Base-by-base conservation (phyloP, 2,113 vertebrate genomes). In the Triplophysa siluroides region DNA sequence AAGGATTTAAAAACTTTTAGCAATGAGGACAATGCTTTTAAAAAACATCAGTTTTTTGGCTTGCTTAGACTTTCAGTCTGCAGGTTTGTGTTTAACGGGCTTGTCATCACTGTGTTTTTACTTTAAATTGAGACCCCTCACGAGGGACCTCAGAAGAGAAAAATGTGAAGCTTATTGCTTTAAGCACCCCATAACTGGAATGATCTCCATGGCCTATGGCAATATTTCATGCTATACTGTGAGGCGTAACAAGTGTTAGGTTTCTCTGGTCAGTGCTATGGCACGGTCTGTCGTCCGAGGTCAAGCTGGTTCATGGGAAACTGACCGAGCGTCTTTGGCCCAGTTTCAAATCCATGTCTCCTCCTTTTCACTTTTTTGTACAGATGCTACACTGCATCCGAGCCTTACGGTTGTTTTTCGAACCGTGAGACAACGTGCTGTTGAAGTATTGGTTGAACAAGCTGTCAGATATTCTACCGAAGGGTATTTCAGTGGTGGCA, bases 261-360 rank as follows among this genome's bases (percentile, higher is more conserved):
- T 80, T 82, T 86, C 54, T 56, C 41, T 69, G 72, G 82, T 85
- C 86, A 66, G 67, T 63, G 54, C 21, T 79, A 74, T 43, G 88
- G 90, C 83, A 89, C 87, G 87, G 83, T 78, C 82, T 88, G 86
- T 86, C 85, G 87, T 85, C 71, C 74, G 83, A 94, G 94, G 94
- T 95, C 94, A 93, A 83, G 91, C 88, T 89, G 94, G 95, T 96
- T 96, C 95, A 96, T 96, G 94, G 94, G 95, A 97, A 95, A 94
- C 94, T 91, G 89, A 88, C 88, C 89, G 92, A 92, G 94, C 94
- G 93, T 93, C 92, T 92, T 93, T 90, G 90, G 88, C 94, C 91
- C 91, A 92, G 93, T 91, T 92, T 91, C 89, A 93, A 92, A 95
- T 95, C 94, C 88, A 89, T 90, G 90, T 93, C 90, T 67, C 87